Conservation (phyloP, 2,888 invertebrate genomes). For the Branchellion lobata region DNA sequence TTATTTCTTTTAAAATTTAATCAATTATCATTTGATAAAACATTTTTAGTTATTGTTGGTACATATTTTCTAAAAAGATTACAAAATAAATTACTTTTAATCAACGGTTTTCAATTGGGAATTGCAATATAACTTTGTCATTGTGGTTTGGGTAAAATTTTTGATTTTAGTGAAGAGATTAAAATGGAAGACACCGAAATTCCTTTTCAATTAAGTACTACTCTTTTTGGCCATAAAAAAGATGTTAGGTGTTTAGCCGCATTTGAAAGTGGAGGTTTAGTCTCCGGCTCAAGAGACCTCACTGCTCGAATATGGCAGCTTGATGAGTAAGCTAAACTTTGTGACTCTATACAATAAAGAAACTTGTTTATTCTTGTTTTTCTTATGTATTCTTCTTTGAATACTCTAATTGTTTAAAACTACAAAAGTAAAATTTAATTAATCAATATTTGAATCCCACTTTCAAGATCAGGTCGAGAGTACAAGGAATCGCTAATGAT, state of each 20-base stretch:
- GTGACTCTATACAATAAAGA: too few relatives aligned
- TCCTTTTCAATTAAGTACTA: conserved; percentile 29
- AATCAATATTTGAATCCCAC: neutral
- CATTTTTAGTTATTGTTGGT: too few relatives aligned
- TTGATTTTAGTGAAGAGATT: neutral
- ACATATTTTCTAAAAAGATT: too few relatives aligned
- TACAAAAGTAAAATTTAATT: too few relatives aligned
- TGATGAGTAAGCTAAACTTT: conserved; percentile 60
- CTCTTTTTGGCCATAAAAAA: conserved; percentile 72
- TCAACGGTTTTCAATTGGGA: too few relatives aligned
- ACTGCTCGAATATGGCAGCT: conserved; percentile 83
- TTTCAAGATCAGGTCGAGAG: conserved; percentile 62
- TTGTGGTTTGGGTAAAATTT: too few relatives aligned
- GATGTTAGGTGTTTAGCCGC: conserved; percentile 79
- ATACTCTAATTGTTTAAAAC: too few relatives aligned
- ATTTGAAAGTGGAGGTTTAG: conserved; percentile 69
- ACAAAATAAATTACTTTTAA: too few relatives aligned
- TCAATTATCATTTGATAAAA: too few relatives aligned
- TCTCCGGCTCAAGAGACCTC: conserved; percentile 85
- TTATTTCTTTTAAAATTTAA: too few relatives aligned
- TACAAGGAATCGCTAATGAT: conserved; percentile 57
- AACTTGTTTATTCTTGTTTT: neutral
- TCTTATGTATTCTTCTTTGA: too few relatives aligned
- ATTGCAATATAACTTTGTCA: too few relatives aligned
- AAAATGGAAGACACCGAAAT: neutral